These are phyloP conservation scores for Aplodontia rufa DNA, from an alignment of 2,113 vertebrate genomes.

Conservation along the genomic window DNA sequence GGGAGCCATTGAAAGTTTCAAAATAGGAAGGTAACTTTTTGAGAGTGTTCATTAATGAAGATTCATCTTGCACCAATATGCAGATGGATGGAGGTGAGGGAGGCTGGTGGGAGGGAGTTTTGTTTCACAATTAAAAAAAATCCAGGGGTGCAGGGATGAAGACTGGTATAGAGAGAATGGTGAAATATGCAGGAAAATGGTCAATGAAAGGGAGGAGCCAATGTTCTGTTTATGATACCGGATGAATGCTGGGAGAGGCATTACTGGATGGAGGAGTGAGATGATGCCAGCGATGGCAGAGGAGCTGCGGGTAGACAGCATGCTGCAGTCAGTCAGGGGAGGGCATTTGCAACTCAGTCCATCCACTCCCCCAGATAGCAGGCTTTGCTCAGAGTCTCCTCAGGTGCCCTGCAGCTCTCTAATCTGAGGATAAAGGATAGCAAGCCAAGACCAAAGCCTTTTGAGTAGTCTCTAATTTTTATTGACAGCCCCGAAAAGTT, in stretches of 20 bases:
- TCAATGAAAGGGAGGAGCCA: neutral
- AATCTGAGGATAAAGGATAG: slow-evolving; percentile 22
- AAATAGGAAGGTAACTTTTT: slow-evolving; percentile 47
- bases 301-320: neutral
- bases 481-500: slow-evolving; percentile 82
- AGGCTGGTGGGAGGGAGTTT: neutral
- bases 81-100: neutral
- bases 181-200: neutral
- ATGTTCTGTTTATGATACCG: neutral
- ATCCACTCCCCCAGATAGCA: neutral
- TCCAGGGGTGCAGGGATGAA: neutral
- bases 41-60: slow-evolving; percentile 57
- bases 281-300: neutral
- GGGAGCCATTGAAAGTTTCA: slow-evolving; percentile 64
- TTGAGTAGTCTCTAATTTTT: slow-evolving; percentile 78
- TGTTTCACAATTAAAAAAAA: neutral
- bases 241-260: neutral
- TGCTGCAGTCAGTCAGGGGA: neutral
- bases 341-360: neutral
- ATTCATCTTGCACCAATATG: slow-evolving; percentile 49
- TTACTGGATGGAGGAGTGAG: neutral
- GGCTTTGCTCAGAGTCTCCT: neutral
- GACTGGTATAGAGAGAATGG: neutral
- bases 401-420: neutral
- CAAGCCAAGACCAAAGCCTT: slow-evolving; percentile 65